Percentiles rank a stretch among this genome's conserved stretches.
Conservation (phyloP, 1,140 invertebrate species). For the Caenorhabditis inopinata region DNA sequence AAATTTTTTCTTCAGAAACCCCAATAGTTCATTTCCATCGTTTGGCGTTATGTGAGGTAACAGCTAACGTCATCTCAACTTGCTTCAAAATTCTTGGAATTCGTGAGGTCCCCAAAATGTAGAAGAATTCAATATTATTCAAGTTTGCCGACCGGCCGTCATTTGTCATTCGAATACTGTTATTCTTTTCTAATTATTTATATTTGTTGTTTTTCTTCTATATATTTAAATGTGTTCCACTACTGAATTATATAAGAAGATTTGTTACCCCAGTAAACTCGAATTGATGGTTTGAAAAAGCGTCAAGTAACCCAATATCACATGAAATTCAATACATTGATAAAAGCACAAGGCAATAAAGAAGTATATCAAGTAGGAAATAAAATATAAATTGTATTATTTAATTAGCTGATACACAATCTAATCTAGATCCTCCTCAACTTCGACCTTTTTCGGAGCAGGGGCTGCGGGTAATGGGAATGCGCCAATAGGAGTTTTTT, state of each 20-base stretch:
- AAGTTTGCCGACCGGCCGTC: no score
- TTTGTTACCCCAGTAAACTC: neutral
- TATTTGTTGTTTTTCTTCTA: neutral
- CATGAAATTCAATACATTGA: neutral
- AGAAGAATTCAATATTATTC: no score
- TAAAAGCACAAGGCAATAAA: neutral
- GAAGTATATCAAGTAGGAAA: no score
- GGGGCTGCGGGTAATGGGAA: neutral
- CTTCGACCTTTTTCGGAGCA: constrained; percentile 3
- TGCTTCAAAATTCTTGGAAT: constrained; percentile 88
- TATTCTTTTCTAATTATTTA: neutral
- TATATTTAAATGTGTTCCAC: neutral
- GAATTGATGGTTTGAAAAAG: constrained; percentile 1
- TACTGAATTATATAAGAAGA: neutral
- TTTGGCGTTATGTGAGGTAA: constrained; percentile 86
- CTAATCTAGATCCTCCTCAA: constrained; percentile 22
- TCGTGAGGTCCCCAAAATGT: constrained; percentile 88
- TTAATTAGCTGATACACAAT: no score
- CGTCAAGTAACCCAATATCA: constrained; percentile 49
- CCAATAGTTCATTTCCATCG: constrained; percentile 82
- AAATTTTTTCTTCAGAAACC: constrained; percentile 66
- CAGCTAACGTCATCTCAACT: constrained; percentile 81
- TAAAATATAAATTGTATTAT: no score
- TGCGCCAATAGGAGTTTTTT: neutral
- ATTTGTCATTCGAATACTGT: no score